These are phyloP conservation scores for Neopelma chrysocephalum DNA, from an alignment of 2,797 vertebrate species.

Conservation along the genomic window DNA sequence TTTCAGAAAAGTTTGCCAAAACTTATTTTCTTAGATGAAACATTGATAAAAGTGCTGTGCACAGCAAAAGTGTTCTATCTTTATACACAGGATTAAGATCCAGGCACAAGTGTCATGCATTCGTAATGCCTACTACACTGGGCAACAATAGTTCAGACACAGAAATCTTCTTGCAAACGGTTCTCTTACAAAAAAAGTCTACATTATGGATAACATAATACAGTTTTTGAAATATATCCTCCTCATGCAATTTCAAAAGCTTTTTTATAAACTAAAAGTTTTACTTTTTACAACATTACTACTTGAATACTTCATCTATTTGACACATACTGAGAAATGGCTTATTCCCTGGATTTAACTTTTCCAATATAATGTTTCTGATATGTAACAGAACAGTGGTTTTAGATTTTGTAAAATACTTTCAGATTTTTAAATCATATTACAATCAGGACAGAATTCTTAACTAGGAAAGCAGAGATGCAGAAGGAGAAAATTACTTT, in stretches of 20 bases:
- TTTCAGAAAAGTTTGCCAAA: slow-evolving; percentile 51
- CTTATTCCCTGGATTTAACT: background rate
- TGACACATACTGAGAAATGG: background rate
- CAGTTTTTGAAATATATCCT: background rate
- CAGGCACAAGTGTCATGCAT: background rate
- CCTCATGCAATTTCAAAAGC: background rate
- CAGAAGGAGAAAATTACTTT: background rate
- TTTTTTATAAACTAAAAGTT: background rate
- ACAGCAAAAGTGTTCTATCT: background rate
- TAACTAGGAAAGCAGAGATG: background rate
- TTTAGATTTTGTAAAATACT: background rate
- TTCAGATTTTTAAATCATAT: background rate
- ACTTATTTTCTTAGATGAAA: background rate
- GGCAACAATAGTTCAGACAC: background rate
- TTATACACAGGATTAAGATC: background rate
- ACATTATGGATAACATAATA: background rate
- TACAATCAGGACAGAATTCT: background rate
- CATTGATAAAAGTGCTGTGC: background rate
- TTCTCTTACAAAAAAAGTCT: background rate
- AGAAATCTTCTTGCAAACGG: background rate
- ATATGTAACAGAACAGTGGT: background rate
- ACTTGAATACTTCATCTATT: background rate
- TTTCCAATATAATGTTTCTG: background rate
- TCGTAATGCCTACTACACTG: background rate
- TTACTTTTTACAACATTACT: background rate